Percentiles rank a stretch among this genome's conserved stretches.
phyloP scores from a whole-genome alignment of 2,888 invertebrate genomes.

The Galeruca laticollis region DNA sequence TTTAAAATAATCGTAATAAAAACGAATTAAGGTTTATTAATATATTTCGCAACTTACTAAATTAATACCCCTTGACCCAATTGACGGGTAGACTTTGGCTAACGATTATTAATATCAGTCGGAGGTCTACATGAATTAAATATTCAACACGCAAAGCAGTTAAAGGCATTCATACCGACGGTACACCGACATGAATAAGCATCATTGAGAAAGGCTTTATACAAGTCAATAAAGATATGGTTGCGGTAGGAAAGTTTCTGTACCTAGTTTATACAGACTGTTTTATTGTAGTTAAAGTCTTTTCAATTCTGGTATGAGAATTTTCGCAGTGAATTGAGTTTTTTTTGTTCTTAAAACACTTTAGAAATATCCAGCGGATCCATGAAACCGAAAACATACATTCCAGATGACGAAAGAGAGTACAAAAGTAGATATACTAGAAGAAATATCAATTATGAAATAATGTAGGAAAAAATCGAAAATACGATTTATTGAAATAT shows the following conservation, averaged over 20 bases:
- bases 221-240: constrained; percentile 26
- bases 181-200: constrained; percentile 33
- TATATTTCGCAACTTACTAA: not conserved
- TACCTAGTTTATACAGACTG: not conserved
- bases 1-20: not conserved
- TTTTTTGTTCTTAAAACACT: too few species aligned
- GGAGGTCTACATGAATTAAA: constrained; percentile 37
- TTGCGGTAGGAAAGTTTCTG: constrained; percentile 7
- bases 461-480: too few species aligned
- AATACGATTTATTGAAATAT: too few species aligned
- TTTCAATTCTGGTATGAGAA: too few species aligned
- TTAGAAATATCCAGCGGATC: too few species aligned
- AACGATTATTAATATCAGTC: constrained; percentile 33
- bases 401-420: too few species aligned
- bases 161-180: constrained; percentile 31
- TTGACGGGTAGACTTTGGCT: constrained; percentile 10
- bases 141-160: constrained; percentile 35
- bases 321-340: too few species aligned
- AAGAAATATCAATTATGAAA: too few species aligned
- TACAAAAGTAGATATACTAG: too few species aligned
- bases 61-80: constrained; percentile 5
- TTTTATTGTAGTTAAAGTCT: not conserved
- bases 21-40: not conserved
- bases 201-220: constrained; percentile 24
- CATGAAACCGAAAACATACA: too few species aligned